Evolutionary conservation across 2,888 invertebrate species (phyloP), one percentile per base, ranked within the genome.

Genomic region (Leucophenga montana): DNA sequence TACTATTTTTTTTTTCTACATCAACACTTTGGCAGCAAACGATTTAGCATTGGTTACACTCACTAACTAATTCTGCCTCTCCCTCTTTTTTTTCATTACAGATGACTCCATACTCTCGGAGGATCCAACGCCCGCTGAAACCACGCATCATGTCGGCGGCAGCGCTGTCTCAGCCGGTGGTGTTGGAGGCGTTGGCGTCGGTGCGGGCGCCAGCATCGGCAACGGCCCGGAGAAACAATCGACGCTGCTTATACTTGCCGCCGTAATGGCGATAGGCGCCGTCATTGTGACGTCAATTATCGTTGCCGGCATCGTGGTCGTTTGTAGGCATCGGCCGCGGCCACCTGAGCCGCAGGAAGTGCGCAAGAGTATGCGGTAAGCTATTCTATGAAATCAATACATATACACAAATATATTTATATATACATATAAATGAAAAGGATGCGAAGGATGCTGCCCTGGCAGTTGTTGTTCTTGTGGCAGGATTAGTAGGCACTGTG

Each of bases 271-370:
- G 79, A 88, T 88, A 82, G 89, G 88, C 76, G 88, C 86, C 77
- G 87, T 89, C 78, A 83, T 89, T 76, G 88, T 89, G 79, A 89
- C 89, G 85, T 89, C 89, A 87, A 89, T 89, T 87, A 88, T 89
- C 80, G 89, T 89, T 69, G 89, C 89, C 77, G 89, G 89, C 73
- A 87, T 89, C 77, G 89, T 89, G 72, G 89, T 89, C 76, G 87
- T 88, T 75, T 89, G 89, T 77, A 86, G 87, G 74, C 88, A 88
- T 83, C 84, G 88, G 72, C 89, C 89, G 75, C 84, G 88, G 69
- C 89, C 89, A 87, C 89, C 89, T 85, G 87, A 89, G 80, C 89
- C 89, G 66, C 89, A 89, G 85, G 89, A 89, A 78, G 89, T 89
- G 71, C 86, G 89, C 77, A 89, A 89, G 76, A 86, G 86, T 79